phyloP scores from a whole-genome alignment of 2,113 vertebrate species.

The Percopsis transmontana region DNA sequence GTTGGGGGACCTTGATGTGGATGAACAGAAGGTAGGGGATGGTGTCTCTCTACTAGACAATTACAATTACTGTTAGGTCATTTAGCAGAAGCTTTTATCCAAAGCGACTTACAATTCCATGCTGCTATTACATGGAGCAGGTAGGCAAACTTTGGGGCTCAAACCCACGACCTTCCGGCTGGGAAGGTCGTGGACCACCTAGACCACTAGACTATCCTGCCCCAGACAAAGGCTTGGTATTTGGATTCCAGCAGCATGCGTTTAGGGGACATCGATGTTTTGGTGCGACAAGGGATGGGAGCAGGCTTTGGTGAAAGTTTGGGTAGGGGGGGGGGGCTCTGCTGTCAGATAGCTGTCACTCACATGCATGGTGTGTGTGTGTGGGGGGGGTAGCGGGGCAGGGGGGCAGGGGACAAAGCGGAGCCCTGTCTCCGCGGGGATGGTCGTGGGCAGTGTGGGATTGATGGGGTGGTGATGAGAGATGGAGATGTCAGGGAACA shows the following conservation, averaged over 20 bases:
- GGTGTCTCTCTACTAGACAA: too few relatives aligned
- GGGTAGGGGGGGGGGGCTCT: slow-evolving; percentile 54
- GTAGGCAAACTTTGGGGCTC: too few relatives aligned
- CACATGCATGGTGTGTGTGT: slow-evolving; percentile 35
- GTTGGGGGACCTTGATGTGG: slow-evolving; percentile 63
- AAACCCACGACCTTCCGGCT: too few relatives aligned
- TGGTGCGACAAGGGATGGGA: slow-evolving; percentile 17
- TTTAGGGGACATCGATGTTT: slow-evolving; percentile 25
- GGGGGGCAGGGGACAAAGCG: slow-evolving; percentile 65
- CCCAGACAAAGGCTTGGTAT: slow-evolving; percentile 50
- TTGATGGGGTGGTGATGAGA: slow-evolving; percentile 81
- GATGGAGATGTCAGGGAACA: slow-evolving; percentile 76
- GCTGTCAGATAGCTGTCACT: slow-evolving; percentile 62
- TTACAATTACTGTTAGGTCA: too few relatives aligned
- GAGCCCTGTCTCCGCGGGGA: slow-evolving; percentile 69
- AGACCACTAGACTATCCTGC: too few relatives aligned
- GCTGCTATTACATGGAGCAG: too few relatives aligned
- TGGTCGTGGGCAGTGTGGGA: slow-evolving; percentile 54
- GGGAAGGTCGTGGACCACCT: too few relatives aligned
- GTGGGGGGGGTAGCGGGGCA: slow-evolving; percentile 14
- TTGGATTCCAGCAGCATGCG: slow-evolving; percentile 37
- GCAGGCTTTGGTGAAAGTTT: slow-evolving; percentile 36
- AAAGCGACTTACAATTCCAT: too few relatives aligned
- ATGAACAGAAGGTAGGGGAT: slow-evolving; percentile 62
- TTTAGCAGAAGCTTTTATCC: too few relatives aligned